Evolutionary conservation across 2,888 invertebrate genomes (phyloP).

Genomic region (Malthinus seriepunctatus): DNA sequence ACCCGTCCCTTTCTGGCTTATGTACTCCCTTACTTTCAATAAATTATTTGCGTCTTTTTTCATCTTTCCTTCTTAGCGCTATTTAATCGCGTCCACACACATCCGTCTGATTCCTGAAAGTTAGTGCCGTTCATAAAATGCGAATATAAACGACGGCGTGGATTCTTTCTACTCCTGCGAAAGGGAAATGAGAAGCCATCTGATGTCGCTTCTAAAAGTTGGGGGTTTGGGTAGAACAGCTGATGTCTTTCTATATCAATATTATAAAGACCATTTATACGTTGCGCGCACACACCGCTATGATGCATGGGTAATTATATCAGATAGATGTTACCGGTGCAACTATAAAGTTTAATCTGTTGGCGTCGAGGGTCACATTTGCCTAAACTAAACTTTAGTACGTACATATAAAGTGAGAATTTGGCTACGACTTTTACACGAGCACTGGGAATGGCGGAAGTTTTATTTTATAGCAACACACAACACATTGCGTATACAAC

Average conservation of each 20-base stretch:
- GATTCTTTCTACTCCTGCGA: constrained; percentile 25
- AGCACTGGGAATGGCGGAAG: constrained; percentile 20
- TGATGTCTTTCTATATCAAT: constrained; percentile 44
- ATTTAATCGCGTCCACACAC: constrained; percentile 32
- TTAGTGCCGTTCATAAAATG: constrained; percentile 36
- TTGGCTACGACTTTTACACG: constrained; percentile 27
- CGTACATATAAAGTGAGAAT: constrained; percentile 29
- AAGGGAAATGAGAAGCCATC: constrained; percentile 32
- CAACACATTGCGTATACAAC: constrained; percentile 5
- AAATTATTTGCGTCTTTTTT: constrained; percentile 22
- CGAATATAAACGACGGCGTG: constrained; percentile 34
- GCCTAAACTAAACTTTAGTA: constrained; percentile 31
- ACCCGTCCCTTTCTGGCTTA: constrained; percentile 30
- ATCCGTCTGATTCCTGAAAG: constrained; percentile 33
- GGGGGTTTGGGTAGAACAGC: constrained; percentile 33
- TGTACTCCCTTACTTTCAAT: constrained; percentile 21
- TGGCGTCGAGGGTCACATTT: constrained; percentile 37
- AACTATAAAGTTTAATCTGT: constrained; percentile 45
- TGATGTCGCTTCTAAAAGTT: constrained; percentile 26
- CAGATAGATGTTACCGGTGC: constrained; percentile 42
- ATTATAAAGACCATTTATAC: constrained; percentile 37
- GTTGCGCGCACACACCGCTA: constrained; percentile 37
- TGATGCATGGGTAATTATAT: constrained; percentile 47
- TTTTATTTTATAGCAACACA: constrained; percentile 23
- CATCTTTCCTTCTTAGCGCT: constrained; percentile 10